Evolutionary conservation across 1,140 invertebrate genomes (phyloP), one percentile per base, ranked within the genome.

Genomic region (Drosophila rhopaloa): DNA sequence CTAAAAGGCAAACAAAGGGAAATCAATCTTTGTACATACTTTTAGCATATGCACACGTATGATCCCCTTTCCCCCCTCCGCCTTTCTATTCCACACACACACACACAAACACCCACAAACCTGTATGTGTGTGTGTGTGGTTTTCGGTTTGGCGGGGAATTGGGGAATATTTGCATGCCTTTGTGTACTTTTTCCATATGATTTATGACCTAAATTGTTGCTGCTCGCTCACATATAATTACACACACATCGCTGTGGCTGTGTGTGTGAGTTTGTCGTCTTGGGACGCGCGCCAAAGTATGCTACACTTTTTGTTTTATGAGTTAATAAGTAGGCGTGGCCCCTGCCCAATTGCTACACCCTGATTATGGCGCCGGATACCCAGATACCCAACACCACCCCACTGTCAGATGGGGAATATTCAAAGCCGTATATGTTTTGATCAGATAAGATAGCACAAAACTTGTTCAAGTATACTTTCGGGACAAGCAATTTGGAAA

Each of bases 181-280:
- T 89, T 89, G 80, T 89, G 80, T 74, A 79, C 77, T 84, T 72
- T 88, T 89, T 89, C 63, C 76, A 84, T 89, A 89, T 89, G 84
- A 89, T 89, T 89, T 89, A 89, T 89, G 80, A 89, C 84, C 84
- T 75, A 78, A 84, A 89, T 89, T 89, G 80, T 81, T 78, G 63
- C 61, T 74, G 53, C 41, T 63, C 66, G 50, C 46, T 58, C 75
- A 82, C 51, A 71, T 66, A 83, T 88, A 86, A 86, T 83, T 86
- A 88, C 79, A 60, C 57, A 72, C 58, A 59, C 60, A 44, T 63
- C 48, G 71, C 56, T 40, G 14, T 41, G 9, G 10, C 11, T 27
- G 44, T 40, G 59, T 40, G 59, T 81, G 32, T 73, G 62, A 32
- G 48, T 40, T 35, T 62, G 70, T 79, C 72, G 68, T 54, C 75